Percentiles rank a stretch among this genome's conserved stretches.
phyloP scores from a whole-genome alignment of 2,888 invertebrate genomes.

The Metopia argyrocephala region DNA sequence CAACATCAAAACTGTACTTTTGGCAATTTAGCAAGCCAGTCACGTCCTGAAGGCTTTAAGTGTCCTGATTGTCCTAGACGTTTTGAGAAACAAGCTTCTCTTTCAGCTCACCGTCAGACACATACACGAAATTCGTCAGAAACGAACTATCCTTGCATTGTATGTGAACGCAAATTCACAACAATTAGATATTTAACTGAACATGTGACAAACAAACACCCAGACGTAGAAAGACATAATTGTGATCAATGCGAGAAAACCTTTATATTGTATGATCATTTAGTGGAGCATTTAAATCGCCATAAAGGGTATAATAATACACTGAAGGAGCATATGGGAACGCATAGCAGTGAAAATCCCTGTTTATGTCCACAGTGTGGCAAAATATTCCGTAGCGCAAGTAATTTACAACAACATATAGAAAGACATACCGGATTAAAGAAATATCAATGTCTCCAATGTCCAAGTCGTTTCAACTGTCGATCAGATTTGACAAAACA shows the following conservation, averaged over 20 bases:
- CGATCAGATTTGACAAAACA: slow-evolving; percentile 80
- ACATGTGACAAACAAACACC: slow-evolving; percentile 80
- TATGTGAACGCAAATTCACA: slow-evolving; percentile 79
- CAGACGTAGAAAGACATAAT: slow-evolving; percentile 79
- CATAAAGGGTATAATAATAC: slow-evolving; percentile 70
- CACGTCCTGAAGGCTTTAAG: slow-evolving; percentile 70
- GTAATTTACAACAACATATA: slow-evolving; percentile 82
- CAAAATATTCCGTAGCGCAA: slow-evolving; percentile 79
- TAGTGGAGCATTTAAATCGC: slow-evolving; percentile 72
- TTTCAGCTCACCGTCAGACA: slow-evolving; percentile 78
- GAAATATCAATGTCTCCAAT: slow-evolving; percentile 80
- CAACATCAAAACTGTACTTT: slow-evolving; percentile 39
- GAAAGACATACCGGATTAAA: slow-evolving; percentile 81
- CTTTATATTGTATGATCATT: slow-evolving; percentile 81
- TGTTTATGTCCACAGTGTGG: slow-evolving; percentile 81
- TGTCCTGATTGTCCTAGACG: slow-evolving; percentile 80
- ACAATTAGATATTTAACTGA: slow-evolving; percentile 78
- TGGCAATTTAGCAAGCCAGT: neutral
- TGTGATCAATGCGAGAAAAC: slow-evolving; percentile 82
- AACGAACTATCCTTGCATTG: slow-evolving; percentile 76
- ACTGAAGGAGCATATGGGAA: slow-evolving; percentile 80
- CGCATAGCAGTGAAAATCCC: slow-evolving; percentile 80
- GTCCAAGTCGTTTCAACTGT: slow-evolving; percentile 81
- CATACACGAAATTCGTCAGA: slow-evolving; percentile 64
- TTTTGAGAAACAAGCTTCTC: slow-evolving; percentile 80